Conservation (phyloP, 2,113 vertebrate genomes). For the Ivindomyrus marchei region DNA sequence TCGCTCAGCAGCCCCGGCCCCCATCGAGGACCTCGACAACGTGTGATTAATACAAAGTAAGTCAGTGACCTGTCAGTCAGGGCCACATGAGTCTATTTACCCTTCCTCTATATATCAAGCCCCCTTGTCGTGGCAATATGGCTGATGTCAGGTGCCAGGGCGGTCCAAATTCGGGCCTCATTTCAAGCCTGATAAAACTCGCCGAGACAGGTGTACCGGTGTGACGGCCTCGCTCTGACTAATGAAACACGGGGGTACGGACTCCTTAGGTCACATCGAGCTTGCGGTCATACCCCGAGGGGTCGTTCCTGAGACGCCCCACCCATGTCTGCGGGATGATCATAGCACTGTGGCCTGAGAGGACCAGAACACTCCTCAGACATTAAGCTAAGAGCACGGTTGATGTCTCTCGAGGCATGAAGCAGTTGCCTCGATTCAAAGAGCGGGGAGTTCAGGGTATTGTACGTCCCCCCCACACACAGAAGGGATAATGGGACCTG, state of each 20-base stretch:
- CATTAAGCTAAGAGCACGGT: not conserved
- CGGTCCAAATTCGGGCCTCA: slow-evolving; percentile 39
- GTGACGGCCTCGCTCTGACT: slow-evolving; percentile 31
- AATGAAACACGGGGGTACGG: slow-evolving; percentile 28
- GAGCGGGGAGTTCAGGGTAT: not conserved
- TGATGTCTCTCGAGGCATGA: not conserved
- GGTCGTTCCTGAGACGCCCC: not conserved
- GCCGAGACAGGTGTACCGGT: slow-evolving; percentile 35
- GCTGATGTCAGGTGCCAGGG: slow-evolving; percentile 27
- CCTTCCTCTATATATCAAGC: slow-evolving; percentile 39
- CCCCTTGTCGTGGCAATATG: slow-evolving; percentile 42
- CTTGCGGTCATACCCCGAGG: not conserved
- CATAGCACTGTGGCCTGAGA: not conserved
- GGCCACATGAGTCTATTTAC: slow-evolving; percentile 53
- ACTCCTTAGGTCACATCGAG: slow-evolving; percentile 30
- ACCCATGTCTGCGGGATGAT: not conserved
- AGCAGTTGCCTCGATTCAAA: not conserved
- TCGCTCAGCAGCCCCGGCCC: not conserved
- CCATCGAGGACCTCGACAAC: slow-evolving; percentile 35
- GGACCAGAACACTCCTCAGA: too few relatives aligned
- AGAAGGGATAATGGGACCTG: not conserved
- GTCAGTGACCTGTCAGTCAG: slow-evolving; percentile 45
- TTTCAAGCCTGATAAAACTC: slow-evolving; percentile 53
- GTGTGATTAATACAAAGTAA: slow-evolving; percentile 43
- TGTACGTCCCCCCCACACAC: too few relatives aligned